These are phyloP conservation scores for Oryctes rhinoceros DNA, from an alignment of 1,140 invertebrate species.

Conservation along the genomic window DNA sequence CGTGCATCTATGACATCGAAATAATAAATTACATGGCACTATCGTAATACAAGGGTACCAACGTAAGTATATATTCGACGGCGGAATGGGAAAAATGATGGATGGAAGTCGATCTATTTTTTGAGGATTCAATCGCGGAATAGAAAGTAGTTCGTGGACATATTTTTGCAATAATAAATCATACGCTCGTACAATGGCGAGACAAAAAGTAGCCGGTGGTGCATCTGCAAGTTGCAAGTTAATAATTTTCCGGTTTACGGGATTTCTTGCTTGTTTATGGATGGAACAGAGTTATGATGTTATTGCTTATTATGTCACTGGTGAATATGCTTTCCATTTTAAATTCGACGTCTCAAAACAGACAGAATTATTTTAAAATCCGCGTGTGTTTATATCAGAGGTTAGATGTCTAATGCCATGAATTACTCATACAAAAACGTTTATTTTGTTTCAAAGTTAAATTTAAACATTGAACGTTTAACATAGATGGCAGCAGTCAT, in stretches of 20 bases:
- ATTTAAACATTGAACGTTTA: too few relatives aligned
- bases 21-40: conserved; percentile 21
- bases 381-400: too few relatives aligned
- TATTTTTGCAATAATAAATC: conserved; percentile 34
- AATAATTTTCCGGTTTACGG: not conserved
- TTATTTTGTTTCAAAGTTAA: too few relatives aligned
- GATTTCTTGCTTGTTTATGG: not conserved
- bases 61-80: conserved; percentile 4
- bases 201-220: not conserved
- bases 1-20: conserved; percentile 10
- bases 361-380: too few relatives aligned
- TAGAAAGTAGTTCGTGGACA: conserved; percentile 20
- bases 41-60: not conserved
- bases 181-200: not conserved
- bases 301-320: not conserved
- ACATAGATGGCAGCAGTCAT: too few relatives aligned
- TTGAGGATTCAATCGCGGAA: conserved; percentile 27
- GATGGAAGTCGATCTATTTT: conserved; percentile 32
- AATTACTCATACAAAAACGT: too few relatives aligned
- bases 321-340: too few relatives aligned
- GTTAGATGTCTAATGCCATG: too few relatives aligned
- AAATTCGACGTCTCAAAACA: too few relatives aligned
- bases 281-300: not conserved
- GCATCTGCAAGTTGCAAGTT: not conserved
- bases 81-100: not conserved